Evolutionary conservation across 2,888 invertebrate genomes (phyloP), one percentile per base, ranked within the genome.

Genomic region (Sicus ferrugineus): DNA sequence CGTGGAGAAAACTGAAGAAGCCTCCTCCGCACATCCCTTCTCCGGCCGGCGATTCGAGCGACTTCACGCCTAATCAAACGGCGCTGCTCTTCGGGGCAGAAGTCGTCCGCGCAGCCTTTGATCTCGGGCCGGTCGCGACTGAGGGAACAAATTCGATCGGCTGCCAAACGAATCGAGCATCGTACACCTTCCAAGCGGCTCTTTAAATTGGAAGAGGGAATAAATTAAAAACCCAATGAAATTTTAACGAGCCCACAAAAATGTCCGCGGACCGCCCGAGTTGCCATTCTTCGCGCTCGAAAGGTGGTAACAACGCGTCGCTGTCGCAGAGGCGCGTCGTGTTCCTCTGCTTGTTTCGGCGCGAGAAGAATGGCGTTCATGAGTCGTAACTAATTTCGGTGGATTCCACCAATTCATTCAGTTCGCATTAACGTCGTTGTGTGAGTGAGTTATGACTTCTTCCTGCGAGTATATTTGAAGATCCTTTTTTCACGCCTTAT

Each of bases 41-140:
- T 26, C 23, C 28, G 16, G n/a, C 21, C n/a, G 21, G 21, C 30
- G 26, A 62, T 61, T 66, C 62, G 54, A 62, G 23, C 54, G 73
- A 76, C 80, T 78, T 80, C 80, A 80, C 76, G 79, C 78, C 77
- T 80, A 80, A 79, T 79, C 79, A 80, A 75, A 28, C 54, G 59
- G n/a, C 38, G 67, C 48, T 34, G 28, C 50, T 21, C 58, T 52
- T 19, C 48, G 54, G 61, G 42, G 61, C 58, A 34, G 21, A 67
- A 46, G 28, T 38, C 23, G 50, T 19, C 11, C 11, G 21, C 21
- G 21, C 50, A 21, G 9, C 23, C 52, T 68, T 74, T 71, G 66
- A 64, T 64, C 63, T 38, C 31, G n/a, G 34, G 46, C 61, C 61
- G 54, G 5, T 23, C 34, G 38, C 54, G 30, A 26, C 14, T 28